Evolutionary conservation across 2,888 invertebrate species (phyloP).

Genomic region (Adineta ricciae): DNA sequence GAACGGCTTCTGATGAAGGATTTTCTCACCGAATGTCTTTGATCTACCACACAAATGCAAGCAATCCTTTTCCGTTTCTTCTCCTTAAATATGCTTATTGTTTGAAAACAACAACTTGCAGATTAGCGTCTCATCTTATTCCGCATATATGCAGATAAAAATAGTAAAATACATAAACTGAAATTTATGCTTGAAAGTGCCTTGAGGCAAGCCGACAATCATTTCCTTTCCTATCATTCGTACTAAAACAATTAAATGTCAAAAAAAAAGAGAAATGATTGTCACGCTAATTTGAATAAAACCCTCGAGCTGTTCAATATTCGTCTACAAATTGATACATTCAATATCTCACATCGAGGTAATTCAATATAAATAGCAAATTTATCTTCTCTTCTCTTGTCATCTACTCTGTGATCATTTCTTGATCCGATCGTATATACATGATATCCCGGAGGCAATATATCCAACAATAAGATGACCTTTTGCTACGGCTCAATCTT

Average conservation of each 20-base stretch:
- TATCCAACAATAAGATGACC: background rate
- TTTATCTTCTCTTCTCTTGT: background rate
- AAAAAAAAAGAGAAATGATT: background rate
- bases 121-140: background rate
- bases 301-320: background rate
- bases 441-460: background rate
- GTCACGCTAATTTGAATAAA: background rate
- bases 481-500: background rate
- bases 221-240: background rate
- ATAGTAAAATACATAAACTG: background rate
- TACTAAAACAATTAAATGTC: background rate
- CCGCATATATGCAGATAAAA: background rate
- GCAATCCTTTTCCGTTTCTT: background rate
- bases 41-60: background rate
- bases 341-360: background rate
- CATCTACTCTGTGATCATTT: background rate
- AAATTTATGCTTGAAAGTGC: background rate
- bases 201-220: background rate
- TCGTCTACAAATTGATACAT: background rate
- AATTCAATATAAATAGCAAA: background rate
- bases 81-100: background rate
- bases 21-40: background rate
- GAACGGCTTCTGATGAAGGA: background rate
- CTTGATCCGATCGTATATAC: background rate
- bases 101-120: background rate